Evolutionary conservation across 1,140 invertebrate genomes (phyloP).

Genomic region (Eubasilissa regina): DNA sequence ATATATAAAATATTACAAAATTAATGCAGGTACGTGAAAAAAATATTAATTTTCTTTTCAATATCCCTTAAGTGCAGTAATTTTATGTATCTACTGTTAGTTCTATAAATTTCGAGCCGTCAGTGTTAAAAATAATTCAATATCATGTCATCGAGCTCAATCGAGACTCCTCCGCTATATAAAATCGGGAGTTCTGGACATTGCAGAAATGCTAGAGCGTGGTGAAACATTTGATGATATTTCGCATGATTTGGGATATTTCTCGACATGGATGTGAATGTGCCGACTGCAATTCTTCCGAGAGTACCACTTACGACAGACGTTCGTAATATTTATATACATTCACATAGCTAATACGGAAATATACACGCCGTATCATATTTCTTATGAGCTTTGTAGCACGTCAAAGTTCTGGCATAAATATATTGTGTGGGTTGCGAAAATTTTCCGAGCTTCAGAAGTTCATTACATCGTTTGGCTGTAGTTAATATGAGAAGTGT

Average conservation of each 20-base stretch:
- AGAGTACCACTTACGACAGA: not conserved
- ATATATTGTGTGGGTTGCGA: too few species aligned
- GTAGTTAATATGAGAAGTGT: too few species aligned
- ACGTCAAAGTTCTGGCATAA: not conserved
- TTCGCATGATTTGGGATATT: not conserved
- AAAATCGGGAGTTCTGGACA: slow-evolving; percentile 7
- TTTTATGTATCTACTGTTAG: too few species aligned
- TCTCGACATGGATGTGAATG: not conserved
- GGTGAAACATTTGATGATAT: not conserved
- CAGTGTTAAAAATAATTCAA: not conserved
- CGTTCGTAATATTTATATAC: slow-evolving; percentile 3
- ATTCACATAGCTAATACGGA: too few species aligned
- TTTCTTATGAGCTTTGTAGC: not conserved
- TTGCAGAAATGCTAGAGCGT: not conserved
- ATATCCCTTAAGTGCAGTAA: too few species aligned
- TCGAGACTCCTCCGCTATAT: not conserved
- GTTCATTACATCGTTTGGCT: too few species aligned
- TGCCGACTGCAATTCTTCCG: not conserved
- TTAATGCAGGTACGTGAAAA: too few species aligned
- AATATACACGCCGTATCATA: not conserved
- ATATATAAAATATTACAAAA: too few species aligned
- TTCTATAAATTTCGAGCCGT: not conserved
- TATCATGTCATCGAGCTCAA: slow-evolving; percentile 21
- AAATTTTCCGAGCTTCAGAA: too few species aligned
- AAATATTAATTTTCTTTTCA: too few species aligned